Percentiles rank a stretch among this genome's conserved stretches.
phyloP scores from a whole-genome alignment of 2,113 vertebrate species.

The Rhea americana region DNA sequence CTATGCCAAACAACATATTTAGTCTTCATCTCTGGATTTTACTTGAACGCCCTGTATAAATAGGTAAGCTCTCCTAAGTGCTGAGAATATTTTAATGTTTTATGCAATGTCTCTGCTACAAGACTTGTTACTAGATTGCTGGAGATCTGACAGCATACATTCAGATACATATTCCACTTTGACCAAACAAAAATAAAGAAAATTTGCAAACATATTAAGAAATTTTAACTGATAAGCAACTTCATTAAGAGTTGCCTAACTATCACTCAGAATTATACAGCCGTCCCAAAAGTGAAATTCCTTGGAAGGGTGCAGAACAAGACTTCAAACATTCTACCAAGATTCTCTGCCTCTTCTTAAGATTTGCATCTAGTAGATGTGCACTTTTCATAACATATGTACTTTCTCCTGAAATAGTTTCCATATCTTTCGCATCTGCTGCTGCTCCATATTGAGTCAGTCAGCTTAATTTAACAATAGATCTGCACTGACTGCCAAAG shows the following conservation, averaged over 20 bases:
- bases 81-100: accelerated
- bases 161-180: not conserved
- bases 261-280: not conserved
- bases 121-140: accelerated
- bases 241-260: not conserved
- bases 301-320: not conserved
- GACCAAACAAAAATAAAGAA: not conserved
- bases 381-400: not conserved
- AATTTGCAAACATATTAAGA: not conserved
- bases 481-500: conserved; percentile 45
- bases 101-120: not conserved
- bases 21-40: accelerated
- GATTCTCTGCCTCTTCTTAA: not conserved
- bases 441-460: conserved; percentile 41
- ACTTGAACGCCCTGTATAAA: too few relatives aligned
- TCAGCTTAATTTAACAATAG: conserved; percentile 58
- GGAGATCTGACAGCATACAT: not conserved
- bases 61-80: not conserved
- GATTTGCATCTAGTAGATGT: not conserved
- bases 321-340: not conserved
- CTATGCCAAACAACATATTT: not conserved
- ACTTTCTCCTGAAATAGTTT: not conserved
- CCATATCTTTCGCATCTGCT: conserved; percentile 40
- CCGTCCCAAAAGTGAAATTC: not conserved
- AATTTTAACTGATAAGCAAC: not conserved